Evolutionary conservation across 64 coral and sea anemone genomes (phyloP).

Genomic region (Porites australiensis): DNA sequence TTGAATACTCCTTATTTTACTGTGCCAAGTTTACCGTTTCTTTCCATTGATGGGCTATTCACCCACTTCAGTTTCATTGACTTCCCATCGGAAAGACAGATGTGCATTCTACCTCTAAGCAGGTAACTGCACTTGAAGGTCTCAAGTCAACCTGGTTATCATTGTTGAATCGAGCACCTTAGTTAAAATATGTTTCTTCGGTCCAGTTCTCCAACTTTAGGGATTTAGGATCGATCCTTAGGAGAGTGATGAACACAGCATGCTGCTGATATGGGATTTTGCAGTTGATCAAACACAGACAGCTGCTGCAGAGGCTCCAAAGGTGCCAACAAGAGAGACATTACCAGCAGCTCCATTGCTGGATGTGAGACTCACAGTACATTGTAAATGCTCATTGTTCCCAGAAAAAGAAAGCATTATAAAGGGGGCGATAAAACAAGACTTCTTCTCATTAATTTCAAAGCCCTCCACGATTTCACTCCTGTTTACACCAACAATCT

Average conservation of each 20-base stretch:
- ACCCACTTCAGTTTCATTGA: slow-evolving; percentile 27
- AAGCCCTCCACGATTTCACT: too few relatives aligned
- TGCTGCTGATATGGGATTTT: slow-evolving; percentile 34
- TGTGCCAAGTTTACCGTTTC: slow-evolving; percentile 35
- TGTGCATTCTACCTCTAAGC: background rate
- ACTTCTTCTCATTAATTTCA: too few relatives aligned
- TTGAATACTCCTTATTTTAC: slow-evolving; percentile 4
- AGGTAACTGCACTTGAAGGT: background rate
- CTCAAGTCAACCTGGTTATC: slow-evolving; percentile 23
- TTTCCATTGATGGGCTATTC: slow-evolving; percentile 23
- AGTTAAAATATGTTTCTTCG: slow-evolving; percentile 25
- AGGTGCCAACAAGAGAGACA: background rate
- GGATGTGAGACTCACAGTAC: background rate
- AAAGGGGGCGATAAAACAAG: too few relatives aligned
- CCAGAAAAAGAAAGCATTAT: background rate
- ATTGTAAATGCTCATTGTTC: background rate
- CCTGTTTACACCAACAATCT: too few relatives aligned
- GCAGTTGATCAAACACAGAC: background rate
- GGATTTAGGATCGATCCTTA: background rate
- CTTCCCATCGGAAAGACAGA: slow-evolving; percentile 20
- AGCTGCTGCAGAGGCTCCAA: background rate
- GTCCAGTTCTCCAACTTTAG: background rate
- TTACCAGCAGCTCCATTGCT: background rate
- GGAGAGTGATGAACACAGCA: background rate
- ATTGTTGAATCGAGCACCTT: slow-evolving; percentile 24